Conservation (phyloP, 2,113 vertebrate genomes). For the Scopus umbretta region DNA sequence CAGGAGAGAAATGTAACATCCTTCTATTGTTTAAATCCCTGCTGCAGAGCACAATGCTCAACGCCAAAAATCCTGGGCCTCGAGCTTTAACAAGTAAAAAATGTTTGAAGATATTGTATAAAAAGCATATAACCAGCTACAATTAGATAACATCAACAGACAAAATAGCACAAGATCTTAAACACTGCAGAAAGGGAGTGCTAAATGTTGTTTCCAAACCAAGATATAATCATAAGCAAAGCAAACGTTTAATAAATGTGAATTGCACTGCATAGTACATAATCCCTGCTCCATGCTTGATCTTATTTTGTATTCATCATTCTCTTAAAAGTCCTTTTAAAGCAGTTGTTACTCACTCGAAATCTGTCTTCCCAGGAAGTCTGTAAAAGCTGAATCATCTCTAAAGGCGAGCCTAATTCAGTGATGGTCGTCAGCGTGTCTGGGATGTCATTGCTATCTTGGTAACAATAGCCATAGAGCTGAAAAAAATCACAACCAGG, state of each 20-base stretch:
- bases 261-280: neutral
- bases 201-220: neutral
- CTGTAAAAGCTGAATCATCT: slow-evolving; percentile 91
- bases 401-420: slow-evolving; percentile 85
- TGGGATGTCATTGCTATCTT: slow-evolving; percentile 84
- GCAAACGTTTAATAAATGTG: neutral
- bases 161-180: neutral
- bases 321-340: neutral
- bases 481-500: slow-evolving; percentile 45
- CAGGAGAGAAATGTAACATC: slow-evolving; percentile 33
- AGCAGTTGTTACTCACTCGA: slow-evolving; percentile 74
- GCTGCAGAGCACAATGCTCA: neutral
- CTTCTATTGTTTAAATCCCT: slow-evolving; percentile 28
- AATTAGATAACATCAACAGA: neutral
- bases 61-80: neutral
- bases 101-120: neutral
- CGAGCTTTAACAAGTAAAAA: neutral
- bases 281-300: neutral
- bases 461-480: slow-evolving; percentile 90
- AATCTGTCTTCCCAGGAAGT: slow-evolving; percentile 91
- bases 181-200: neutral
- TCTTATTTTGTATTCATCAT: neutral
- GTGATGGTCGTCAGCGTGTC: slow-evolving; percentile 89
- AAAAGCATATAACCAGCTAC: neutral
- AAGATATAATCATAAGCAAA: neutral